Percentiles rank a stretch among this genome's conserved stretches.
Evolutionary conservation across 2,113 vertebrate genomes (phyloP).

Genomic region (Osmerus mordax): DNA sequence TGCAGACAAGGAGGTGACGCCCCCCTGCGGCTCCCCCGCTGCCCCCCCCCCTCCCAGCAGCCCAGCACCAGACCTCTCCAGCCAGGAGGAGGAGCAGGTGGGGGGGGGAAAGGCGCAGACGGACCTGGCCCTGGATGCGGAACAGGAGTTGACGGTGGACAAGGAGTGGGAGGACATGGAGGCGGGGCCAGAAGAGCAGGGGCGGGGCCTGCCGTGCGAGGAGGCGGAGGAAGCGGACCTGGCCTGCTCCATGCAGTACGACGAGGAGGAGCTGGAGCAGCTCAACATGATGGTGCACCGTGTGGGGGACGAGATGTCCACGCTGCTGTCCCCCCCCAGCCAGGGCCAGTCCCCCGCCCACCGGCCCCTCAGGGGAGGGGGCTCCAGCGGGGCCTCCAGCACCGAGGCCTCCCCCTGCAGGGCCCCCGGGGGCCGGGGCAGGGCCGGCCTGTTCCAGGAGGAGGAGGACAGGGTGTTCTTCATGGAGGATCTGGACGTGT

Average conservation of each 20-base stretch:
- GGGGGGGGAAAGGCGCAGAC: conserved; percentile 7
- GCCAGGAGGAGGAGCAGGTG: conserved; percentile 43
- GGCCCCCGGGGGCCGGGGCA: conserved; percentile 35
- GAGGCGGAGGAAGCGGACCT: conserved; percentile 83
- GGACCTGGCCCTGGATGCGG: conserved; percentile 22
- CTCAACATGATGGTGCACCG: conserved; percentile 93
- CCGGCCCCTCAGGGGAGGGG: conserved; percentile 49
- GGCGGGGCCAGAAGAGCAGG: conserved; percentile 72
- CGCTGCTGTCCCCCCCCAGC: conserved; percentile 90
- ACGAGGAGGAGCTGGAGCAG: conserved; percentile 93
- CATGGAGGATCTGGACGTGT: conserved; percentile 89
- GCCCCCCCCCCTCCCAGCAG: conserved; percentile 46
- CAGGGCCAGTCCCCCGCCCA: conserved; percentile 84
- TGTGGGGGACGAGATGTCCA: conserved; percentile 93
- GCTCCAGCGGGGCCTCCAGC: conserved; percentile 65
- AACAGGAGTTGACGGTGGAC: conserved; percentile 76
- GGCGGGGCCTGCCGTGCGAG: conserved; percentile 78
- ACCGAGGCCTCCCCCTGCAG: conserved; percentile 77
- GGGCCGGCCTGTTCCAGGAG: conserved; percentile 58
- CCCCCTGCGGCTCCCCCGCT: conserved; percentile 50
- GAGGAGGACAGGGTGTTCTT: conserved; percentile 91
- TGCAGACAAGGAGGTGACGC: too few relatives aligned
- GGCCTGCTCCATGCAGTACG: conserved; percentile 97
- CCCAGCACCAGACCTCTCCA: conserved; percentile 25
- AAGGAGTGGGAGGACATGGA: conserved; percentile 29